phyloP scores from a whole-genome alignment of 2,797 vertebrate genomes.

The Enoplosus armatus region DNA sequence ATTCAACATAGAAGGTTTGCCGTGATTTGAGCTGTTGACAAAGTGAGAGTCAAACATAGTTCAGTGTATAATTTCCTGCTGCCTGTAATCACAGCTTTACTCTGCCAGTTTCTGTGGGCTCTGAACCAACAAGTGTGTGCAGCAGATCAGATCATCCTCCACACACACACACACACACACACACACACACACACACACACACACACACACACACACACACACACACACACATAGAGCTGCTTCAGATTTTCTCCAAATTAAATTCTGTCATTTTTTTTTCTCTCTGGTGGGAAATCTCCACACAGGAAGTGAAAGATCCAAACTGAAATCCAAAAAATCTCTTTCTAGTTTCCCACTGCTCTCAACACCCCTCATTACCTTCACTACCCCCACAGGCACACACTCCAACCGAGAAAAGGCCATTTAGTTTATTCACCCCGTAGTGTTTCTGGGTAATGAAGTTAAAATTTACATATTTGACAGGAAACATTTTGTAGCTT shows the following conservation, averaged over 20 bases:
- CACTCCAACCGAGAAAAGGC: background rate
- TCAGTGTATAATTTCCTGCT: slow-evolving; percentile 25
- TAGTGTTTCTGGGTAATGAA: background rate
- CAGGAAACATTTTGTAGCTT: background rate
- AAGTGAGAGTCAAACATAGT: slow-evolving; percentile 25
- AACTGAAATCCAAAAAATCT: background rate
- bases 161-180: slow-evolving; percentile 8
- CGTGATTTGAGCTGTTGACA: slow-evolving; percentile 7
- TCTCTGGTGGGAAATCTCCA: slow-evolving; percentile 18
- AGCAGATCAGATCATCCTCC: slow-evolving; percentile 15
- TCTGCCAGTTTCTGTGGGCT: slow-evolving; percentile 58
- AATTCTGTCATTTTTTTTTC: slow-evolving; percentile 13
- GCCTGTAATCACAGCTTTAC: slow-evolving; percentile 40
- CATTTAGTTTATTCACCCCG: background rate
- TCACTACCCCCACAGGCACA: background rate
- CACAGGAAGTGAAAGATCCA: slow-evolving; percentile 6
- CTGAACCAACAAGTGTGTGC: slow-evolving; percentile 25
- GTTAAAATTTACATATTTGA: background rate
- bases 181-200: background rate
- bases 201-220: slow-evolving; percentile 1
- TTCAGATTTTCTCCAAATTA: slow-evolving; percentile 27
- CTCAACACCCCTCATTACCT: background rate
- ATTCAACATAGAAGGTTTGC: background rate
- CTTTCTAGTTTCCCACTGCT: background rate
- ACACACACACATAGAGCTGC: background rate